Percentiles rank a stretch among this genome's conserved stretches.
Evolutionary conservation across 2,797 vertebrate species (phyloP).

Genomic region (Tokudaia tokunoshimensis): DNA sequence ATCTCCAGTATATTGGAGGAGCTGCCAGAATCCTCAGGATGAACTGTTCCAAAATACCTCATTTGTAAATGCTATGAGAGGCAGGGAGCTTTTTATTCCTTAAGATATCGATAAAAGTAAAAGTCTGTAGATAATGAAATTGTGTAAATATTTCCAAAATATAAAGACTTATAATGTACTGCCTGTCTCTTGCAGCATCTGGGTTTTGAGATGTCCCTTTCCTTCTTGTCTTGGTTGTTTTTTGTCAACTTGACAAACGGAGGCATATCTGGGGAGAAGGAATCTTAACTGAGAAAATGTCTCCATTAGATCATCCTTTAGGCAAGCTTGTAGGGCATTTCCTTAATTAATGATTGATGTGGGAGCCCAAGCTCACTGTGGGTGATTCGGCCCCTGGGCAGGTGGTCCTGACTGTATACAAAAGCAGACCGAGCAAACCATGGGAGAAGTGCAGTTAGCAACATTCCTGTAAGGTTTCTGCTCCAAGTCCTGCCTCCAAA

Average conservation of each 20-base stretch:
- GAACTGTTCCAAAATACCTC: constrained; percentile 63
- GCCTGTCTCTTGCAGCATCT: background rate
- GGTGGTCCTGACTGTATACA: background rate
- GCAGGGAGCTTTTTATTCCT: constrained; percentile 44
- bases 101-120: constrained; percentile 53
- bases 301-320: background rate
- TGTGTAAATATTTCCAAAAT: constrained; percentile 42
- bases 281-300: background rate
- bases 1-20: background rate
- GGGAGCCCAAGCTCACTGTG: background rate
- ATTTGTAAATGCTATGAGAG: constrained; percentile 28
- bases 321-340: background rate
- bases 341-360: background rate
- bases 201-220: background rate
- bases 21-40: constrained; percentile 22
- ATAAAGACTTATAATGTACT: constrained; percentile 25
- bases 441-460: background rate
- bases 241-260: background rate
- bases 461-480: background rate
- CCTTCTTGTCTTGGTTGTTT: background rate
- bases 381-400: background rate
- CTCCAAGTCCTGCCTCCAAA: background rate
- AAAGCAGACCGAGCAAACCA: background rate
- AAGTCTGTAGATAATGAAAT: constrained; percentile 58
- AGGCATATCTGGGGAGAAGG: background rate